Evolutionary conservation across 2,113 vertebrate genomes (phyloP), one percentile per base, ranked within the genome.

Genomic region (Chlamydotis undulata): DNA sequence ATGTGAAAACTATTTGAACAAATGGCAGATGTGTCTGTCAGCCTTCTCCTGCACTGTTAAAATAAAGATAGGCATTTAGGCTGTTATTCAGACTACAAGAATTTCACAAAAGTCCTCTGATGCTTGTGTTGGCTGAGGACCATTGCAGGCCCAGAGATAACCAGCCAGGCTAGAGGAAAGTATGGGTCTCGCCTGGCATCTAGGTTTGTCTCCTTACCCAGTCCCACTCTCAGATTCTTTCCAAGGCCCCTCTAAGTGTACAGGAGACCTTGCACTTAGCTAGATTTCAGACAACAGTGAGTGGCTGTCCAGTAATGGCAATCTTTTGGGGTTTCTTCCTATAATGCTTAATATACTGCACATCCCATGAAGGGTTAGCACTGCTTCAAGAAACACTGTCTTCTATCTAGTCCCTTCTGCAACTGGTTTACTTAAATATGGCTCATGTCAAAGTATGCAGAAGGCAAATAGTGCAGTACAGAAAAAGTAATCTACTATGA

Each of bases 11-110:
- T 97, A 90, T 97, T 97, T 96, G 95, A 96, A 97, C 96, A 97
- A 97, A 95, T 93, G 94, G 95, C 97, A 97, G 97, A 97, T 97
- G 95, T 97, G 96, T 97, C 94, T 97, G 93, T 97, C 97, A 97
- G 69, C 69, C 83, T 97, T 97, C 89, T 94, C 75, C 85, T 70
- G 37, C 83, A 90, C 70, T 68, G 59, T 88, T 95, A 94, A 76
- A 96, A 96, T 93, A 15, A 91, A 91, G 61, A 87, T 5, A 82
- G 39, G 39, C 65, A 81, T 89, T 90, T 41, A 64, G 41, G 60
- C 12, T n/a, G 29, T 41, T 76, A 50, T 37, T 81, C 86, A 89
- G 64, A 63, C 37, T 70, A 29, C 10, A 9, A 57, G n/a, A 79
- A 76, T 65, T 57, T 69, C 39, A 88, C 28, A 55, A 1, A 71